Percentiles rank a stretch among this genome's conserved stretches.
These are phyloP conservation scores for Scolopax bukidnonensis DNA, from an alignment of 2,797 vertebrate species.

Conservation along the genomic window DNA sequence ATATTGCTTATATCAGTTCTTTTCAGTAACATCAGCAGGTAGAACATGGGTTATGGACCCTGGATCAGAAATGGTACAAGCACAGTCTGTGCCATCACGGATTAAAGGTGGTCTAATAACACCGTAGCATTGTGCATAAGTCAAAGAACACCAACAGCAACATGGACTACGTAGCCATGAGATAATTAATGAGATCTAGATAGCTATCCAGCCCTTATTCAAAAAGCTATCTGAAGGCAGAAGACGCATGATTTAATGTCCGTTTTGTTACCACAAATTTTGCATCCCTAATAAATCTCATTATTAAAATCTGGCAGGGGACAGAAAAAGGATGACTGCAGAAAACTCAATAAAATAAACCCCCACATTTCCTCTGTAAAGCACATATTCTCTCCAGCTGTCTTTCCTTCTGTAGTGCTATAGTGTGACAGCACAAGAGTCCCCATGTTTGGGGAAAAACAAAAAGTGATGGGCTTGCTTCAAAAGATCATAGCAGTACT, in stretches of 20 bases:
- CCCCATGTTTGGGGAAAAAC: background rate
- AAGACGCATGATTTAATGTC: background rate
- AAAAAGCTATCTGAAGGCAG: background rate
- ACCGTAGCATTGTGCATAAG: background rate
- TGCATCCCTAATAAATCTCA: background rate
- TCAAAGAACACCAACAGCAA: background rate
- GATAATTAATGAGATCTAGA: background rate
- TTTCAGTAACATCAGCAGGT: background rate
- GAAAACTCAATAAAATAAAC: background rate
- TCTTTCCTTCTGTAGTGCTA: conserved; percentile 47
- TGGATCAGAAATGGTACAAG: background rate
- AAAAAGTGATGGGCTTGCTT: background rate
- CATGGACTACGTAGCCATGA: background rate
- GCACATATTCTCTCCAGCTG: conserved; percentile 18
- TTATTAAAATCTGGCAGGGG: conserved; percentile 23
- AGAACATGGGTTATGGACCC: rapidly evolving
- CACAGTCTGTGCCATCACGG: rapidly evolving
- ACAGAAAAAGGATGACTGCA: background rate
- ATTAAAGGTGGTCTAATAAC: background rate
- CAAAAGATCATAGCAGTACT: background rate
- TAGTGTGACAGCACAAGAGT: background rate
- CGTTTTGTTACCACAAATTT: background rate
- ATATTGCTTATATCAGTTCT: rapidly evolving
- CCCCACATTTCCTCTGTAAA: background rate
- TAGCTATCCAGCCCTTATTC: background rate